Base-by-base conservation (phyloP, 2,797 vertebrate species). In the Typhlichthys eigenmanni region DNA sequence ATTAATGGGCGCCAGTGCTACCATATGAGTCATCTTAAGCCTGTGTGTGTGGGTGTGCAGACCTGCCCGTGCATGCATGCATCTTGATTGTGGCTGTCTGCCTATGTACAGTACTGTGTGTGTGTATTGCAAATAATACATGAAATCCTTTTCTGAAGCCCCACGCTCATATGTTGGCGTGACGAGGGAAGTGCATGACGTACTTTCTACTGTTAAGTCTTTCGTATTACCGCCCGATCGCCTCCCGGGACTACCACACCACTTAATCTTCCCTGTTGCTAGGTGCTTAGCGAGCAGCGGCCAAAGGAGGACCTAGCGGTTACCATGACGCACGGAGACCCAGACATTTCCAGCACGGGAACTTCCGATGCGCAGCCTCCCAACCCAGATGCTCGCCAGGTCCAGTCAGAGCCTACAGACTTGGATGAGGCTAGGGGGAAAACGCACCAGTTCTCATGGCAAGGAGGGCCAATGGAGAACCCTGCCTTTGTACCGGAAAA, bases 251-350 rank as follows among this genome's bases (percentile, higher is more conserved):
- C 29, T 13, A 0, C n/a, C 4, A 1, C 68, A 43, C 38, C 16
- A 64, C 55, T 80, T 66, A 73, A 17, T 60, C 69, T 32, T 48
- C 62, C 48, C 54, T 2, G 68, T 82, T 64, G 59, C 69, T 38
- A 90, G 88, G 80, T 67, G 51, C 60, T 63, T 71, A 66, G 69
- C 5, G 70, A 71, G 5, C 51, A 1, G 53, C 54, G 49, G 19
- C 16, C 64, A 2, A n/a, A 54, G 0, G 68, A 69, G 43, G 58
- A 62, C 7, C 43, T 55, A n/a, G 55, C 64, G 0, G 65, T 32
- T 64, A 48, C 2, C 0, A 8, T 62, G 12, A 17, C 53, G 0
- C 56, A 10, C 3, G 8, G 45, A 57, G 75, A 57, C 34, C 38
- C 58, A 0, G 8, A 4, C 0, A 55, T 56, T 5, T 43, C 47